A percentile compares a stretch with the other conserved stretches of the same genome.
Conservation (phyloP, 2,797 vertebrate genomes). For the Ceyx erithaca region DNA sequence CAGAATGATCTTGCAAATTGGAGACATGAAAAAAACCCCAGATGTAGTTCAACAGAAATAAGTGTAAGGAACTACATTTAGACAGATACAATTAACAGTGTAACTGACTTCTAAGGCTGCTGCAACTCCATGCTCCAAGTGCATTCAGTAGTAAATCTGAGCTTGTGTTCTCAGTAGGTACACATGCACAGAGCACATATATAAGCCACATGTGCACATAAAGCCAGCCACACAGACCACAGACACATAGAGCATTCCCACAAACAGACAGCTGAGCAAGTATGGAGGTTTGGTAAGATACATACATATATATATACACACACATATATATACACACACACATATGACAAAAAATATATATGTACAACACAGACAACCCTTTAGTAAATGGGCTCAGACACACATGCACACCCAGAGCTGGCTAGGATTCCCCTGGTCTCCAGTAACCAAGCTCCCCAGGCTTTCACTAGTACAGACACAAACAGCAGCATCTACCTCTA, state of each 20-base stretch:
- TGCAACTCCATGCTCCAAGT: not conserved
- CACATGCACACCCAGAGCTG: not conserved
- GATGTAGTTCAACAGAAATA: not conserved
- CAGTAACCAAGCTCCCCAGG: not conserved
- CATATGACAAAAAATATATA: not conserved
- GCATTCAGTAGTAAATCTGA: not conserved
- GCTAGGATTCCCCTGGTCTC: not conserved
- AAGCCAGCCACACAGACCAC: not conserved
- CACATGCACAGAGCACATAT: fast-evolving
- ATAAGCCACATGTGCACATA: too few relatives aligned
- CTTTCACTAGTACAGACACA: not conserved
- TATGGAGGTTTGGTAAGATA: not conserved
- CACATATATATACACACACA: not conserved
- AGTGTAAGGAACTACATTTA: constrained; percentile 24
- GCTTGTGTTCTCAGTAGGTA: not conserved
- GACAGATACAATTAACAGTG: not conserved
- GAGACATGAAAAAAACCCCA: constrained; percentile 14
- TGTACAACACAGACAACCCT: fast-evolving
- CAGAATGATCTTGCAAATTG: constrained; percentile 41
- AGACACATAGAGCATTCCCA: not conserved
- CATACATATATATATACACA: too few relatives aligned
- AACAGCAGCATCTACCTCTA: not conserved
- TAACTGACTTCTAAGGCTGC: not conserved
- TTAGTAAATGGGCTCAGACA: not conserved
- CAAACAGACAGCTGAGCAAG: not conserved